phyloP scores from a whole-genome alignment of 2,797 vertebrate genomes.

The Agapornis canus region DNA sequence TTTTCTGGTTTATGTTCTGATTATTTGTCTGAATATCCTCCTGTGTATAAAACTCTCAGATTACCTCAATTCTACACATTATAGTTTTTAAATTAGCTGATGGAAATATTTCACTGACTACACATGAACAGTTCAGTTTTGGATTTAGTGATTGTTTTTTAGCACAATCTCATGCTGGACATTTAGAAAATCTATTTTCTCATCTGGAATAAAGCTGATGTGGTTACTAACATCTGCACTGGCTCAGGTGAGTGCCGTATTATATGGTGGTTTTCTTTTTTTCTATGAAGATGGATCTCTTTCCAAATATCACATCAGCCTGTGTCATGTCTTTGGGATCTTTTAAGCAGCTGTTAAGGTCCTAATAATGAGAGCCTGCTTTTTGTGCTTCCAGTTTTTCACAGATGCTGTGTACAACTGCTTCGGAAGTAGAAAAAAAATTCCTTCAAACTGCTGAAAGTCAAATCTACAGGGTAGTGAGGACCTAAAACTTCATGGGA shows the following conservation, averaged over 20 bases:
- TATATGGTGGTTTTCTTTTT: not conserved
- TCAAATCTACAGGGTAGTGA: not conserved
- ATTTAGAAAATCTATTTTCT: slow-evolving; percentile 21
- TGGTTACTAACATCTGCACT: slow-evolving; percentile 53
- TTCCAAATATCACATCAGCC: slow-evolving; percentile 25
- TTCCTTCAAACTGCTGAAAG: not conserved
- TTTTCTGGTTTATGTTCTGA: not conserved
- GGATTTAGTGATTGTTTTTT: not conserved
- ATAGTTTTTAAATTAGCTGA: slow-evolving; percentile 41
- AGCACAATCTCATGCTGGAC: not conserved
- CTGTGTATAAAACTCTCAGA: not conserved
- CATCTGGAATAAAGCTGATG: slow-evolving; percentile 9
- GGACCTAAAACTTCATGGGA: not conserved
- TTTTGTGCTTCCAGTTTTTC: not conserved
- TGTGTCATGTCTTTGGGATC: not conserved
- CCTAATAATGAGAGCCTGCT: slow-evolving; percentile 10
- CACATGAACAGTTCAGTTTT: not conserved
- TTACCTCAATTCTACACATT: slow-evolving; percentile 6
- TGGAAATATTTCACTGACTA: slow-evolving; percentile 10
- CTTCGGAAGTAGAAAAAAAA: not conserved
- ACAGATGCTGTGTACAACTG: not conserved
- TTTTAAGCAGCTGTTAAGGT: slow-evolving; percentile 33
- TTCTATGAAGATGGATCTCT: not conserved
- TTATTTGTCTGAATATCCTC: slow-evolving; percentile 16
- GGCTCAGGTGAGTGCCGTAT: slow-evolving; percentile 5